These are phyloP conservation scores for Eristalis pertinax DNA, from an alignment of 2,888 invertebrate genomes.

Conservation along the genomic window DNA sequence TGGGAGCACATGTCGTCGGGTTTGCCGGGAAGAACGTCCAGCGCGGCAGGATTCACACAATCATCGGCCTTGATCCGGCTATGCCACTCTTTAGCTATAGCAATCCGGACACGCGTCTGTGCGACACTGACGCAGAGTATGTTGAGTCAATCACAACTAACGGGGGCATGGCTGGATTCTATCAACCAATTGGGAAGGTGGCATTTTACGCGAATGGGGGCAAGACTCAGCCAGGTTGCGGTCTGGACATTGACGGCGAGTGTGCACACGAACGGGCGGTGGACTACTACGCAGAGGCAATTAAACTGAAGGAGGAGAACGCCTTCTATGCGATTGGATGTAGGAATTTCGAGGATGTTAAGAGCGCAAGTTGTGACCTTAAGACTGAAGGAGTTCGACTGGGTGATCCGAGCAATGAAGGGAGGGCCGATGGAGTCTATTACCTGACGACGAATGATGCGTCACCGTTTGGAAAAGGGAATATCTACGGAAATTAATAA, in stretches of 20 bases:
- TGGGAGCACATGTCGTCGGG: constrained; percentile 84
- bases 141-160: constrained; percentile 76
- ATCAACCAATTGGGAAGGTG: constrained; percentile 76
- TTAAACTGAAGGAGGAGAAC: constrained; percentile 56
- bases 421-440: constrained; percentile 24
- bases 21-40: constrained; percentile 83
- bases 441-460: constrained; percentile 26
- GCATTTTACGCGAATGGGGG: constrained; percentile 82
- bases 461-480: constrained; percentile 27
- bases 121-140: constrained; percentile 74
- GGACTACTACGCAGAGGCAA: constrained; percentile 79
- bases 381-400: constrained; percentile 10
- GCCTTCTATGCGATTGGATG: constrained; percentile 28
- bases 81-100: constrained; percentile 74
- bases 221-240: constrained; percentile 82
- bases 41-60: constrained; percentile 83
- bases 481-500: constrained; percentile 3
- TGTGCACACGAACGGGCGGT: constrained; percentile 80
- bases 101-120: constrained; percentile 73
- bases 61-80: constrained; percentile 79
- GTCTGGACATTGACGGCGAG: constrained; percentile 75
- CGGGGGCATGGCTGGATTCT: constrained; percentile 75
- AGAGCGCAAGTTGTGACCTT: constrained; percentile 21
- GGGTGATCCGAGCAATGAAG: constrained; percentile 28
- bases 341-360: constrained; percentile 20